Percentiles rank a stretch among this genome's conserved stretches.
These are phyloP conservation scores for Halesus radiatus DNA, from an alignment of 1,140 invertebrate genomes.

Conservation along the genomic window DNA sequence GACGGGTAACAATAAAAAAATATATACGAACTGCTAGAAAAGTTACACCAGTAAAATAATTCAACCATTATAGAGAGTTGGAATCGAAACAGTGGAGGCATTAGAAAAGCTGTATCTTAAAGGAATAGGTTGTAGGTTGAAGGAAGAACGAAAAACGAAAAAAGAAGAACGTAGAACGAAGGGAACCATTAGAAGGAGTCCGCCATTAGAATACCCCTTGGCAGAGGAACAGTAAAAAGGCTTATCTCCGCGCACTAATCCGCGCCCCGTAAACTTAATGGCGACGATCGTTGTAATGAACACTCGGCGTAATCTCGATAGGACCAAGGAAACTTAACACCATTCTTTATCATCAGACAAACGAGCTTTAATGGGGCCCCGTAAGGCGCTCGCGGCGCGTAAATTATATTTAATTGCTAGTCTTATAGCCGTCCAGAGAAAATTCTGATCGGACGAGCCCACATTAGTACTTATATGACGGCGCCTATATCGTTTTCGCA, in stretches of 20 bases:
- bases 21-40: no score
- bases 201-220: slow-evolving; percentile 9
- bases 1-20: no score
- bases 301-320: slow-evolving; percentile 5
- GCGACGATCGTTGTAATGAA: slow-evolving; percentile 8
- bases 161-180: no score
- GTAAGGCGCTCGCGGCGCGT: not conserved
- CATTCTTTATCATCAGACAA: slow-evolving; percentile 15
- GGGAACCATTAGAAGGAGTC: not conserved
- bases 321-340: slow-evolving; percentile 4
- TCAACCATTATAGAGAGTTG: no score
- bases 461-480: not conserved
- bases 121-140: no score
- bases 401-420: slow-evolving; percentile 15
- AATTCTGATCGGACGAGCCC: not conserved
- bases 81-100: no score
- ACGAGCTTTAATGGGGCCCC: not conserved
- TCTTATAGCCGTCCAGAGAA: not conserved
- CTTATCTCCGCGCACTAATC: slow-evolving; percentile 17
- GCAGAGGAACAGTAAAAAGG: not conserved
- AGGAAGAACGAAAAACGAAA: no score
- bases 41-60: no score
- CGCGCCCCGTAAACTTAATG: not conserved
- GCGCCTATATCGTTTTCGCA: not conserved
- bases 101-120: no score